Evolutionary conservation across 2,797 vertebrate genomes (phyloP).

Genomic region (Podargus strigoides): DNA sequence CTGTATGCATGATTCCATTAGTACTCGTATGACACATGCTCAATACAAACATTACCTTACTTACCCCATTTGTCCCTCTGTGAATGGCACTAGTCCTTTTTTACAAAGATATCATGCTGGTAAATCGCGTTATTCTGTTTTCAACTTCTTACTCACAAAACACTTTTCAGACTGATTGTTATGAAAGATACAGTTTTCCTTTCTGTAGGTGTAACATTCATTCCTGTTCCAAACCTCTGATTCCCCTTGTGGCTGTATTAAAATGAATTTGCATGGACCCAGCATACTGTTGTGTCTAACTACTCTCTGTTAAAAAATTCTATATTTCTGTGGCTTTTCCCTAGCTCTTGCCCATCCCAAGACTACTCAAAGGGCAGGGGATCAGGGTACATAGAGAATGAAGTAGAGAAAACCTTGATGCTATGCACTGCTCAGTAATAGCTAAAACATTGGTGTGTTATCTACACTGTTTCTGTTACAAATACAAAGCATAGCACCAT

Average conservation of each 20-base stretch:
- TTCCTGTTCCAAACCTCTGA: not conserved
- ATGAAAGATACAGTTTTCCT: not conserved
- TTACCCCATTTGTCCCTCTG: not conserved
- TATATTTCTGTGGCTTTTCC: not conserved
- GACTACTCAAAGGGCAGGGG: accelerated
- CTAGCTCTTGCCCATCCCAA: not conserved
- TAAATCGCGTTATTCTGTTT: not conserved
- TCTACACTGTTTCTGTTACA: not conserved
- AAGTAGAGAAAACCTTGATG: not conserved
- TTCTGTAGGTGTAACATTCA: not conserved
- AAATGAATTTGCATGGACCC: not conserved
- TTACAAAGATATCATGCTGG: not conserved
- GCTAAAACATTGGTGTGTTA: not conserved
- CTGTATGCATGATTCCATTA: too few relatives aligned
- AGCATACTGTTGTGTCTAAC: not conserved
- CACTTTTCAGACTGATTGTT: not conserved
- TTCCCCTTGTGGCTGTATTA: not conserved
- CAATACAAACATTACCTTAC: not conserved
- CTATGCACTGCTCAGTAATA: not conserved
- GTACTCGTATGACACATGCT: not conserved
- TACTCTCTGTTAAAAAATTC: not conserved
- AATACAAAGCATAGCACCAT: not conserved
- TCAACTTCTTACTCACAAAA: not conserved
- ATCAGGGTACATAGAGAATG: accelerated
- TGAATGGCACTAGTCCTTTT: not conserved